A percentile compares a stretch with the other conserved stretches of the same genome.
Conservation (phyloP, 1,140 invertebrate genomes). For the Cherax quadricarinatus region DNA sequence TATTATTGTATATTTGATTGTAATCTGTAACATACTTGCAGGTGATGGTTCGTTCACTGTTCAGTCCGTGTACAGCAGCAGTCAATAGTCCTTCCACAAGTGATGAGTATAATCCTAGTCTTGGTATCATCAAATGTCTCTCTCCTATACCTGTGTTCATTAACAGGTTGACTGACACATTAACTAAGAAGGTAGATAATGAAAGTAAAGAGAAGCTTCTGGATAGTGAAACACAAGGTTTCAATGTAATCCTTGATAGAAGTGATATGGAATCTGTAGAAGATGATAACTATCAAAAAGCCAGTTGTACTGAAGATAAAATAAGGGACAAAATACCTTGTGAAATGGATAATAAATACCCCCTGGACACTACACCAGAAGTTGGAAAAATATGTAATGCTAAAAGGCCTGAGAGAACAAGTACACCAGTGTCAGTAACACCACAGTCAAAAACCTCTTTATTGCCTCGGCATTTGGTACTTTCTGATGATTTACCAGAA, state of each 20-base stretch:
- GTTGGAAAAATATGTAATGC: background rate
- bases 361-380: background rate
- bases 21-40: background rate
- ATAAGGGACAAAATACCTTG: background rate
- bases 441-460: background rate
- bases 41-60: constrained; percentile 35
- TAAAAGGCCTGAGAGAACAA: constrained; percentile 13
- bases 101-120: constrained; percentile 11
- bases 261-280: background rate
- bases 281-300: background rate
- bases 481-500: background rate
- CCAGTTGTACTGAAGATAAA: background rate
- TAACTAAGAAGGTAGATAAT: background rate
- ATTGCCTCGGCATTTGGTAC: background rate
- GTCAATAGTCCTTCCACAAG: background rate
- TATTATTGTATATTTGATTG: background rate
- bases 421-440: background rate
- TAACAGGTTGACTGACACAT: background rate
- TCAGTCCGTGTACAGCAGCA: constrained; percentile 15
- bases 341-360: background rate
- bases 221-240: constrained; percentile 11
- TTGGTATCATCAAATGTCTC: constrained; percentile 31
- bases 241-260: background rate
- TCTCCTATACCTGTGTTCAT: constrained; percentile 26
- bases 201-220: background rate